Conservation (phyloP, 2,888 invertebrate genomes). For the Thereva unica region DNA sequence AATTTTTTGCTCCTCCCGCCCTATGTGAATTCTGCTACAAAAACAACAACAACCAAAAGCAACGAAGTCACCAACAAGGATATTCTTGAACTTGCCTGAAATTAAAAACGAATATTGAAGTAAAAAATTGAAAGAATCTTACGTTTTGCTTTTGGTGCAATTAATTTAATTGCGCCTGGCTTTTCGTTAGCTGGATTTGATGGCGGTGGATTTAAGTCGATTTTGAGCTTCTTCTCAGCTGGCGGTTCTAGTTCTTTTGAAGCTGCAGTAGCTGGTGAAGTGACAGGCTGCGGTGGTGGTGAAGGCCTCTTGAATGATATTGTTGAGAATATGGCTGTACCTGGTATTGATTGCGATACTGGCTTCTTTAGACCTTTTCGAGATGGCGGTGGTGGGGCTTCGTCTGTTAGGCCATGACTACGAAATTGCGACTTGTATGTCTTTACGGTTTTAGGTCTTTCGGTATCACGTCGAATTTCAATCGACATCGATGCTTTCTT, state of each 20-base stretch:
- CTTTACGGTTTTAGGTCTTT: conserved; percentile 87
- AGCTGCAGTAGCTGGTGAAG: conserved; percentile 11
- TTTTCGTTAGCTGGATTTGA: conserved; percentile 60
- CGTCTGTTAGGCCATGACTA: conserved; percentile 87
- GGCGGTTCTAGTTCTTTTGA: conserved; percentile 57
- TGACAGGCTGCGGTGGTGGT: conserved; percentile 49
- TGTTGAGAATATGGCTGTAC: conserved; percentile 45
- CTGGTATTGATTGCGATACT: conserved; percentile 55
- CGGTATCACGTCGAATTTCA: conserved; percentile 74
- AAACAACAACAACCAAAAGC: conserved; percentile 28
- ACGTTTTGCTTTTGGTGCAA: conserved; percentile 89
- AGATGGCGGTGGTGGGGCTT: conserved; percentile 83
- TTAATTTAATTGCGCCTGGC: conserved; percentile 82
- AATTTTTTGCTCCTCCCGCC: no score
- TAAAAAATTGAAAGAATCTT: conserved; percentile 63
- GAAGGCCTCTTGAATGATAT: conserved; percentile 47
- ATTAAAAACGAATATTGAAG: conserved; percentile 15
- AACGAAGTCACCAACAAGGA: conserved; percentile 5
- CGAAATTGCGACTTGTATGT: conserved; percentile 89
- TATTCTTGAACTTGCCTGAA: not conserved
- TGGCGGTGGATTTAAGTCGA: conserved; percentile 55
- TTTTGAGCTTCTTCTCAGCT: conserved; percentile 79
- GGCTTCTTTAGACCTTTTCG: conserved; percentile 69
- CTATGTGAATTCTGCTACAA: not conserved
- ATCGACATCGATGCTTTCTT: conserved; percentile 78